phyloP scores from a whole-genome alignment of 2,888 invertebrate species.

The Epirrhoe tristata region DNA sequence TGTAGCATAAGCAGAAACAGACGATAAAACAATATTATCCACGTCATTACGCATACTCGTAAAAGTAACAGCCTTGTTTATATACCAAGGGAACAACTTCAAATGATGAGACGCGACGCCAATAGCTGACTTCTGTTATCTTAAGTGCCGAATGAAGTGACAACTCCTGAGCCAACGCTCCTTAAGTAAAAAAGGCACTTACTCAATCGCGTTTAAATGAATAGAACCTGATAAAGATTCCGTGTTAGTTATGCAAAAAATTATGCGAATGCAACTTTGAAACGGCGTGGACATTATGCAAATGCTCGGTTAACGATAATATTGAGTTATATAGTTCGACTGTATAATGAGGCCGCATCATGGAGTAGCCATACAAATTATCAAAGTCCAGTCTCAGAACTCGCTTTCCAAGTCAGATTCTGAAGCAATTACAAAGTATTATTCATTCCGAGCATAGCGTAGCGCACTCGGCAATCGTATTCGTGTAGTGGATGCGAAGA shows the following conservation, averaged over 20 bases:
- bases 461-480: constrained; percentile 61
- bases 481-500: constrained; percentile 76
- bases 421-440: constrained; percentile 74
- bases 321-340: constrained; percentile 51
- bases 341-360: constrained; percentile 62
- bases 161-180: constrained; percentile 54
- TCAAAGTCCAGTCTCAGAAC: constrained; percentile 60
- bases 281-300: constrained; percentile 55
- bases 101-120: constrained; percentile 39
- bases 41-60: constrained; percentile 35
- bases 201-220: constrained; percentile 59
- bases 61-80: constrained; percentile 48
- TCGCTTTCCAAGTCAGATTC: constrained; percentile 66
- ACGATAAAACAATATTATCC: constrained; percentile 36
- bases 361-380: constrained; percentile 58
- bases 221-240: constrained; percentile 52
- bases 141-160: constrained; percentile 66
- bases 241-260: constrained; percentile 49
- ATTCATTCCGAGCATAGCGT: constrained; percentile 69
- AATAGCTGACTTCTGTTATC: constrained; percentile 59
- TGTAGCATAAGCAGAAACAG: constrained; percentile 8
- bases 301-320: constrained; percentile 54
- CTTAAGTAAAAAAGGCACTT: constrained; percentile 59
- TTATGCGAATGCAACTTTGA: constrained; percentile 50
- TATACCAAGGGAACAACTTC: constrained; percentile 47